Conservation (phyloP, 2,113 vertebrate genomes). For the Boulengeromyrus knoepffleri region DNA sequence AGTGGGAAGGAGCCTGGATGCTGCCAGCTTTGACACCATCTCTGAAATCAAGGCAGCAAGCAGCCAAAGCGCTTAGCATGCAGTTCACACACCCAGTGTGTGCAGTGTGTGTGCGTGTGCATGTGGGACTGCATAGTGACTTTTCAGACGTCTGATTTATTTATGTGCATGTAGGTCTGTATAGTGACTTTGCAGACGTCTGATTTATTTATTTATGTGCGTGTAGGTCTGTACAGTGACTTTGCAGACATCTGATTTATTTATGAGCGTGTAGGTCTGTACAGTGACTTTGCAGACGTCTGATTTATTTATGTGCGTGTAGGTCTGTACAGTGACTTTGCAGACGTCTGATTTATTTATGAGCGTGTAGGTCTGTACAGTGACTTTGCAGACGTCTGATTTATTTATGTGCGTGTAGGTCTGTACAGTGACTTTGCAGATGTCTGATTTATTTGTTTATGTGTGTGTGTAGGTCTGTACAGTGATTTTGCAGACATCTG, state of each 20-base stretch:
- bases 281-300: conserved; percentile 62
- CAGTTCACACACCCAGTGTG: neutral
- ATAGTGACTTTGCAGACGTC: conserved; percentile 63
- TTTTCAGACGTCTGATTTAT: neutral
- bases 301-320: neutral
- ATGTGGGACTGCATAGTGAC: neutral
- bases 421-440: conserved; percentile 64
- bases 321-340: neutral
- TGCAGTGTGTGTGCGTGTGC: neutral
- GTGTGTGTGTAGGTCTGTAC: conserved; percentile 65
- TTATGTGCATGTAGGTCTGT: neutral
- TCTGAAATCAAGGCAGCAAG: conserved; percentile 65
- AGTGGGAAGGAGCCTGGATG: conserved; percentile 60
- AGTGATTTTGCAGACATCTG: conserved; percentile 58
- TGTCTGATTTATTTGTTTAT: neutral
- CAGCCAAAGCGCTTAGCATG: neutral
- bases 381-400: conserved; percentile 57
- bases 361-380: conserved; percentile 31
- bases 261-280: neutral
- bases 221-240: conserved; percentile 53
- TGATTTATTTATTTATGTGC: neutral
- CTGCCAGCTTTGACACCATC: conserved; percentile 63
- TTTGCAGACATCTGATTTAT: conserved; percentile 40
- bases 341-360: neutral
- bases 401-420: neutral